Evolutionary conservation across 2,888 invertebrate genomes (phyloP).

Genomic region (Ommatoiulus sabulosus): DNA sequence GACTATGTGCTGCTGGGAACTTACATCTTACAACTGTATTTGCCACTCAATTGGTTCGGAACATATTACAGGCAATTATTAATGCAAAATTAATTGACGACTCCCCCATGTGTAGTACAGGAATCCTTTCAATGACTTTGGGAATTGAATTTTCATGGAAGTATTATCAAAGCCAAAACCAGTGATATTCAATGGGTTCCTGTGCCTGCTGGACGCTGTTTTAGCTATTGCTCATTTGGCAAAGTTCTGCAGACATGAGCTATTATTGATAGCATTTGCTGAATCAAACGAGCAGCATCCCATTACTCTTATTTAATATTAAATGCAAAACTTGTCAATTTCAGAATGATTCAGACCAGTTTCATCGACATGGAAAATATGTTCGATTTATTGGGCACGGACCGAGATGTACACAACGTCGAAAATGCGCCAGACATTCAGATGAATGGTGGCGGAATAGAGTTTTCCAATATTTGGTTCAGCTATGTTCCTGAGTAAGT

Average conservation of each 20-base stretch:
- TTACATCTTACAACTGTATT: conserved; percentile 93
- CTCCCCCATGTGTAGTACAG: neutral
- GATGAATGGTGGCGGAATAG: conserved; percentile 76
- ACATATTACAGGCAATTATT: conserved; percentile 89
- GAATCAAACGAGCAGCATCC: neutral
- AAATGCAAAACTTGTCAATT: neutral
- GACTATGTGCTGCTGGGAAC: conserved; percentile 96
- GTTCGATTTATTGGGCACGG: conserved; percentile 92
- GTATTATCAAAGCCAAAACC: neutral
- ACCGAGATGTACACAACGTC: conserved; percentile 87
- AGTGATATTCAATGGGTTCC: neutral
- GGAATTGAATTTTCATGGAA: neutral
- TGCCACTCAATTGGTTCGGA: conserved; percentile 97
- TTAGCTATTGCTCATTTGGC: too few relatives aligned
- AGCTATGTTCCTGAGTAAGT: conserved; percentile 81
- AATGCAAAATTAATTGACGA: neutral
- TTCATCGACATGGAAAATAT: conserved; percentile 99
- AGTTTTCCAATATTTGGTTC: conserved; percentile 91
- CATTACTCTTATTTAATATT: neutral
- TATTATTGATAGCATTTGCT: neutral
- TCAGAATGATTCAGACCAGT: conserved; percentile 93
- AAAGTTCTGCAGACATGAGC: too few relatives aligned
- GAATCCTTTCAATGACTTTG: neutral
- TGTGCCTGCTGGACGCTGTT: neutral
- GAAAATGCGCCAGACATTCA: conserved; percentile 80